These are phyloP conservation scores for Platalea minor DNA, from an alignment of 2,797 vertebrate species.

Conservation along the genomic window DNA sequence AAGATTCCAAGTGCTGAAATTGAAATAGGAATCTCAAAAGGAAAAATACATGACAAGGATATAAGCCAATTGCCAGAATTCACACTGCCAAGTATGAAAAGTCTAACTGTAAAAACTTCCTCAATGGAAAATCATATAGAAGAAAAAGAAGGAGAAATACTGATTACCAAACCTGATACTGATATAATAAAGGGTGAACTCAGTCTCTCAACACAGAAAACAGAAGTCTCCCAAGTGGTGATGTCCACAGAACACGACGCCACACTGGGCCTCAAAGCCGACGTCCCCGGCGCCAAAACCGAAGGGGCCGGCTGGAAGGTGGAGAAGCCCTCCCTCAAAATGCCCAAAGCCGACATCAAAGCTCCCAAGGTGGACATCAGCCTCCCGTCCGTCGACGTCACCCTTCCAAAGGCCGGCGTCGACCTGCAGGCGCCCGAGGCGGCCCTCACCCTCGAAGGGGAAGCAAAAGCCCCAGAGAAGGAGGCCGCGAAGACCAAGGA, in stretches of 20 bases:
- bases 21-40: accelerated
- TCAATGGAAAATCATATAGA: accelerated
- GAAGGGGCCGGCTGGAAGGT: not conserved
- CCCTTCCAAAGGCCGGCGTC: not conserved
- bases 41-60: accelerated
- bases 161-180: accelerated
- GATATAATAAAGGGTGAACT: accelerated
- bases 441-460: not conserved
- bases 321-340: not conserved
- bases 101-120: accelerated
- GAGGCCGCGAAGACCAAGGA: no score
- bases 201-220: accelerated
- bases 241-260: accelerated
- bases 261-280: not conserved
- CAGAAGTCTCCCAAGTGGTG: accelerated
- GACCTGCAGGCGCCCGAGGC: not conserved
- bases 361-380: not conserved
- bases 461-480: not conserved
- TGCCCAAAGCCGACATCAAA: not conserved
- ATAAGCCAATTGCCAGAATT: accelerated
- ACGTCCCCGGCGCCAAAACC: accelerated
- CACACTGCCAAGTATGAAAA: accelerated
- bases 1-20: accelerated
- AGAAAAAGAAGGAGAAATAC: accelerated
- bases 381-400: not conserved